Percentiles rank a stretch among this genome's conserved stretches.
Evolutionary conservation across 2,113 vertebrate species (phyloP).

Genomic region (Ginglymostoma cirratum): DNA sequence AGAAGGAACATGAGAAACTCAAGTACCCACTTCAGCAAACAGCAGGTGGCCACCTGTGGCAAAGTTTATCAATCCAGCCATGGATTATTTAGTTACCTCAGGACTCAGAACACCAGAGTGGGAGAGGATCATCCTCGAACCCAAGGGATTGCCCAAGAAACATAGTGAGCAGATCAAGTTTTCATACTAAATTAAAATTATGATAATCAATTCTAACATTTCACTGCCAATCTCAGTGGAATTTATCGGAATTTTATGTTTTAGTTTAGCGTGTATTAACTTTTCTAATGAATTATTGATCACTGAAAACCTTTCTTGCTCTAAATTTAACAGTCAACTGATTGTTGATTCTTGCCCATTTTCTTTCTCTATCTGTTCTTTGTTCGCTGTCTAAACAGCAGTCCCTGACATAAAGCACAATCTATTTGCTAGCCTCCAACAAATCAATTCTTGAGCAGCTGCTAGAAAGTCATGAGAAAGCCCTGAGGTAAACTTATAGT

Average conservation of each 20-base stretch:
- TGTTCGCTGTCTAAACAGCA: not conserved
- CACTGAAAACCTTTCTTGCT: not conserved
- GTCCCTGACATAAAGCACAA: not conserved
- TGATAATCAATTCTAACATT: slow-evolving; percentile 4
- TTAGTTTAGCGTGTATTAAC: not conserved
- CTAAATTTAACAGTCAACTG: not conserved
- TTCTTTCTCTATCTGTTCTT: not conserved
- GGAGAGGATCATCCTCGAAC: no score
- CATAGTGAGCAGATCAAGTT: not conserved
- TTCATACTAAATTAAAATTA: not conserved
- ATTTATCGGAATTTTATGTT: not conserved
- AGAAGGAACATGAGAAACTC: no score
- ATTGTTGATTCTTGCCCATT: not conserved
- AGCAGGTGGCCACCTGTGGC: no score
- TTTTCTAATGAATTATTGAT: not conserved
- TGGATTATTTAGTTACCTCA: no score
- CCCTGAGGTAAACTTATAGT: not conserved
- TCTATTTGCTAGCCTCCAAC: not conserved
- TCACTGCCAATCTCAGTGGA: not conserved
- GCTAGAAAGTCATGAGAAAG: not conserved
- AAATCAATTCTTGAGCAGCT: not conserved
- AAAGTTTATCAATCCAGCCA: no score
- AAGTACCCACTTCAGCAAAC: no score
- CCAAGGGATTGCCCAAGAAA: not conserved
- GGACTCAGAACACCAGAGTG: no score